Evolutionary conservation across 2,888 invertebrate species (phyloP).

Genomic region (Tetrapedia diversipes): DNA sequence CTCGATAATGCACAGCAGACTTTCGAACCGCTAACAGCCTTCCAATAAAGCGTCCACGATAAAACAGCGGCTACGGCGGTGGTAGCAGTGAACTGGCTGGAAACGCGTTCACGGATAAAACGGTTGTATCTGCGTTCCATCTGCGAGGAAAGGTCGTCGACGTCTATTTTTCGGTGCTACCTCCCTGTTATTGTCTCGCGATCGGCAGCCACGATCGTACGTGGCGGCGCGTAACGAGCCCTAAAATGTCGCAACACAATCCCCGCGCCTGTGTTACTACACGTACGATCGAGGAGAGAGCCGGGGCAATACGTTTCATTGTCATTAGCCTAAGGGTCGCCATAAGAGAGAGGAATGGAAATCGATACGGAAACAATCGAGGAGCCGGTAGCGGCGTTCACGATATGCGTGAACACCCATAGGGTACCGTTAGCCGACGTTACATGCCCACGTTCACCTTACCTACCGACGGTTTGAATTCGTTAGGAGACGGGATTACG

Average conservation of each 20-base stretch:
- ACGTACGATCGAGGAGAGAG: conserved; percentile 11
- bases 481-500: conserved; percentile 61
- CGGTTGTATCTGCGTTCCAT: conserved; percentile 31
- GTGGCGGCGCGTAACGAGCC: conserved; percentile 45
- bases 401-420: conserved; percentile 57
- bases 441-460: conserved; percentile 61
- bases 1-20: conserved; percentile 19
- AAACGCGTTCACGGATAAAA: not conserved
- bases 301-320: conserved; percentile 46
- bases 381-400: conserved; percentile 48
- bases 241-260: conserved; percentile 53
- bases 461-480: conserved; percentile 62
- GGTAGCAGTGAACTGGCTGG: not conserved
- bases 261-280: conserved; percentile 30
- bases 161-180: conserved; percentile 33
- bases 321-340: conserved; percentile 60
- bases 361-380: conserved; percentile 68
- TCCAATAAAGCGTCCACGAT: conserved; percentile 21
- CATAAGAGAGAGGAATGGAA: conserved; percentile 63
- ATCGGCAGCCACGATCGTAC: conserved; percentile 20
- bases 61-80: not conserved
- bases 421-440: conserved; percentile 65
- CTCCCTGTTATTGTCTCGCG: conserved; percentile 35
- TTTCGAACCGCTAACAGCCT: conserved; percentile 20
- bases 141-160: conserved; percentile 17